Percentiles rank a stretch among this genome's conserved stretches.
phyloP scores from a whole-genome alignment of 2,113 vertebrate species.

The Heterotilapia buettikoferi region DNA sequence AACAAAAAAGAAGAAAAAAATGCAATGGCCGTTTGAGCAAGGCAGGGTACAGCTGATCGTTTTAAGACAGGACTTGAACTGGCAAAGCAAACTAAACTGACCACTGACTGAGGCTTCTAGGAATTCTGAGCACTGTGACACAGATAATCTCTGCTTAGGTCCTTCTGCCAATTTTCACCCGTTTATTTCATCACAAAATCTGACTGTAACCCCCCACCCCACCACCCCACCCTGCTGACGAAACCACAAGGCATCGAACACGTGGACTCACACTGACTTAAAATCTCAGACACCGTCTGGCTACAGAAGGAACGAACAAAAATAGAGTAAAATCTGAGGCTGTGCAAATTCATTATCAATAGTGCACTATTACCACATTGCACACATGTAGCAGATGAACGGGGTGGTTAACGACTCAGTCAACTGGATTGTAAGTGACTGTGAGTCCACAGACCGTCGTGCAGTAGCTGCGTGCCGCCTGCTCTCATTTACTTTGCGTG shows the following conservation, averaged over 20 bases:
- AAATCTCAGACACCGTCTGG: slow-evolving; percentile 18
- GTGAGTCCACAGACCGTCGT: slow-evolving; percentile 18
- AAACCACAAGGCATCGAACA: slow-evolving; percentile 38
- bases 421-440: slow-evolving; percentile 9
- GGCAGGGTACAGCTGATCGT: slow-evolving; percentile 46
- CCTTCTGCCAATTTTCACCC: slow-evolving; percentile 63
- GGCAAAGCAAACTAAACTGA: slow-evolving; percentile 41
- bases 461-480: neutral
- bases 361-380: slow-evolving; percentile 61
- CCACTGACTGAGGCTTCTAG: slow-evolving; percentile 42
- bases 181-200: neutral
- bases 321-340: slow-evolving; percentile 32
- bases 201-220: neutral
- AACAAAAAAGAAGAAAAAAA: neutral
- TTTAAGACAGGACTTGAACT: slow-evolving; percentile 35
- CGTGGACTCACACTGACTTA: slow-evolving; percentile 38
- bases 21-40: slow-evolving; percentile 49
- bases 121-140: slow-evolving; percentile 46
- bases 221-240: neutral
- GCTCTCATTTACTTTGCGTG: slow-evolving; percentile 80
- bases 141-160: slow-evolving; percentile 56
- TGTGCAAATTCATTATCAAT: slow-evolving; percentile 65
- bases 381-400: slow-evolving; percentile 48
- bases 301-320: neutral
- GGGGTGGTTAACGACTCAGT: slow-evolving; percentile 10